Conservation (phyloP, 2,797 vertebrate species). For the Nothura maculosa region DNA sequence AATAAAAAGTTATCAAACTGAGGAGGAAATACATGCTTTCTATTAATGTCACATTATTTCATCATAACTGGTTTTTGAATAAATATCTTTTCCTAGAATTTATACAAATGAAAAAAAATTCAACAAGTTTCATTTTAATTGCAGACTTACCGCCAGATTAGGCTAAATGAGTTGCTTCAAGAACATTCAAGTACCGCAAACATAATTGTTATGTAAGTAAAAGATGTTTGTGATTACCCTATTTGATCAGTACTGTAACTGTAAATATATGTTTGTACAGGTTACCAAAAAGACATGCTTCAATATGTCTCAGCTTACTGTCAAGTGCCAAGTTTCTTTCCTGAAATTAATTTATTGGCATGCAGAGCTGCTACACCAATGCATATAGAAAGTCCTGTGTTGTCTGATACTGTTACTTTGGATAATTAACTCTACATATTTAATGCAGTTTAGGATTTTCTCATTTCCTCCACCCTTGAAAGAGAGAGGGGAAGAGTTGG, state of each 20-base stretch:
- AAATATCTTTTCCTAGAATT: neutral
- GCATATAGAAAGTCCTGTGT: neutral
- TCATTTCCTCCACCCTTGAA: neutral
- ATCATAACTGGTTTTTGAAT: neutral
- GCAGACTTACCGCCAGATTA: slow-evolving; percentile 94
- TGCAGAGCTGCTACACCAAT: neutral
- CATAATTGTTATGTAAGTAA: slow-evolving; percentile 97
- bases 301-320: too few relatives aligned
- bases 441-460: neutral
- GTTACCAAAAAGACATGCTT: neutral
- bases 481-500: too few relatives aligned
- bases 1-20: neutral
- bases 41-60: neutral
- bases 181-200: slow-evolving; percentile 94
- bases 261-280: neutral
- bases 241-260: neutral
- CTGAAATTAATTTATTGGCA: neutral
- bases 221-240: neutral
- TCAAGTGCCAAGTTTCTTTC: neutral
- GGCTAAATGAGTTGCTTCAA: slow-evolving; percentile 95
- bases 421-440: neutral
- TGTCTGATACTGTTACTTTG: accelerated
- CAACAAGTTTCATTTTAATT: slow-evolving; percentile 51
- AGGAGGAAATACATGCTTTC: neutral
- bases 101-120: neutral